Conservation (phyloP, 2,113 vertebrate species). For the Pterocles orientalis region DNA sequence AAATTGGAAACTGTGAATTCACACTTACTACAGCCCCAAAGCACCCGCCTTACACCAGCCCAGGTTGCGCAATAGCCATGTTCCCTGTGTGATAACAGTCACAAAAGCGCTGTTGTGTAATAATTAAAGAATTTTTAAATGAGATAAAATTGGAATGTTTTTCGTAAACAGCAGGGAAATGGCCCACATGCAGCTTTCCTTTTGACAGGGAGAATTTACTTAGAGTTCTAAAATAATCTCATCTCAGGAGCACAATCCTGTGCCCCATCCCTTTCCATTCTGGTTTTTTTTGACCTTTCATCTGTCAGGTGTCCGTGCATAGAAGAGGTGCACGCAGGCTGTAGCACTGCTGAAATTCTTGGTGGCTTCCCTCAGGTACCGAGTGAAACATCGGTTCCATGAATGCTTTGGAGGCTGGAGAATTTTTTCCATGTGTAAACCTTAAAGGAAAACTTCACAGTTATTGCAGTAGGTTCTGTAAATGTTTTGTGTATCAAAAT, state of each 20-base stretch:
- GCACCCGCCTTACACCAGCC: background rate
- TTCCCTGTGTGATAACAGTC: constrained; percentile 19
- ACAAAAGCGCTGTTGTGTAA: constrained; percentile 68
- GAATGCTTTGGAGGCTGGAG: background rate
- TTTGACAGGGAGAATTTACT: constrained; percentile 62
- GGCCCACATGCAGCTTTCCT: constrained; percentile 47
- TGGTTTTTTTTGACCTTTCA: background rate
- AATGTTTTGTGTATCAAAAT: background rate
- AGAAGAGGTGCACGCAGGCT: background rate
- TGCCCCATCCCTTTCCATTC: background rate
- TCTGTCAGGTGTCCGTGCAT: background rate
- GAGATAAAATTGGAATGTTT: constrained; percentile 76
- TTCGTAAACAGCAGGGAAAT: constrained; percentile 69
- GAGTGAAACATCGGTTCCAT: background rate
- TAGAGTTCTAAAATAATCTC: constrained; percentile 47
- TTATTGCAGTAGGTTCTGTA: background rate
- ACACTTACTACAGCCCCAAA: background rate
- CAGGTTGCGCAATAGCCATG: background rate
- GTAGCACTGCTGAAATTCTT: background rate
- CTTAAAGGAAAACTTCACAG: background rate
- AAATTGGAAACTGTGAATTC: background rate
- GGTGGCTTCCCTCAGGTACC: background rate
- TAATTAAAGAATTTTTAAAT: constrained; percentile 74
- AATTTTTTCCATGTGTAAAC: background rate
- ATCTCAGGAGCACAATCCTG: background rate